A percentile compares a stretch with the other conserved stretches of the same genome.
Evolutionary conservation across 1,140 invertebrate species (phyloP).

Genomic region (Apocrypta bakeri): DNA sequence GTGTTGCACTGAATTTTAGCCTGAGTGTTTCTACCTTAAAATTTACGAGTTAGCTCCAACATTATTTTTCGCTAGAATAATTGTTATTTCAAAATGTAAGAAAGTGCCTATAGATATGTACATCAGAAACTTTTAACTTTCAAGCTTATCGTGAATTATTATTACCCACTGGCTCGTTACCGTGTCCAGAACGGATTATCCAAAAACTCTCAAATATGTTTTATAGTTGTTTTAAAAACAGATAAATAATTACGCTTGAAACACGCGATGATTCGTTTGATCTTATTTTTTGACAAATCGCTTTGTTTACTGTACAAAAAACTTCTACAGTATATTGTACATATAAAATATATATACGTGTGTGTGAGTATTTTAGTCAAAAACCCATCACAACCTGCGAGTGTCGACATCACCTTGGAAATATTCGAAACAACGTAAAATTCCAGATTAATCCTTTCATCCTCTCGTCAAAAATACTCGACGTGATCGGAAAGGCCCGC

Average conservation of each 20-base stretch:
- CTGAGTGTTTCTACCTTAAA: background rate
- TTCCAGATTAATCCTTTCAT: conserved; percentile 20
- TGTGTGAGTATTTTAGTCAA: background rate
- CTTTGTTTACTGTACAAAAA: background rate
- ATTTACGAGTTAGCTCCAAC: too few relatives aligned
- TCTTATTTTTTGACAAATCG: background rate
- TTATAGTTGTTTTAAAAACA: background rate
- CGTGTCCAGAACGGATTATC: too few relatives aligned
- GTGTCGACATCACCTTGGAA: background rate
- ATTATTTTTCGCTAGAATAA: too few relatives aligned
- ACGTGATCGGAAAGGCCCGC: background rate
- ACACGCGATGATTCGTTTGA: background rate
- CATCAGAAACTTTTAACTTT: too few relatives aligned
- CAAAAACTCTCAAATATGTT: too few relatives aligned
- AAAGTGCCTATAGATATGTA: too few relatives aligned
- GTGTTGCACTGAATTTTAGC: background rate
- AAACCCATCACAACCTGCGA: background rate
- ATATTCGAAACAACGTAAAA: conserved; percentile 7
- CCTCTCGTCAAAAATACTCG: conserved; percentile 28
- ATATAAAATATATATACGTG: too few relatives aligned
- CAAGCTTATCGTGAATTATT: too few relatives aligned
- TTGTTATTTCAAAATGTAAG: too few relatives aligned
- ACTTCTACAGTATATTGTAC: background rate
- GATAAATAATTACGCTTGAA: background rate
- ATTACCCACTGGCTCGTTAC: too few relatives aligned